phyloP scores from a whole-genome alignment of 2,888 invertebrate genomes.

The Himalopsyche kuldschensis region DNA sequence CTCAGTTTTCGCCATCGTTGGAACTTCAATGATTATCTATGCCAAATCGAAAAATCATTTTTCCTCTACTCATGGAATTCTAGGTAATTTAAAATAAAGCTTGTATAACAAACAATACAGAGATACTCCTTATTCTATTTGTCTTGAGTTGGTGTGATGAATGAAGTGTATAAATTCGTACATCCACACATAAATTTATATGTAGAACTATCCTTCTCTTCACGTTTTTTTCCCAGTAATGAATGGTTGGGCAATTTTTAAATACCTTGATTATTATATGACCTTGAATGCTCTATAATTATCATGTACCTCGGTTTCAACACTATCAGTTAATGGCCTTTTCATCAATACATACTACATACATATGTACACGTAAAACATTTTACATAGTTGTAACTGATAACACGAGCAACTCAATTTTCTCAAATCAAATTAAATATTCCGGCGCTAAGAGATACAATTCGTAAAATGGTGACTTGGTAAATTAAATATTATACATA shows the following conservation, averaged over 20 bases:
- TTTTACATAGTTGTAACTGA: background rate
- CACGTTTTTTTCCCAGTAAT: background rate
- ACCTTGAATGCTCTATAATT: background rate
- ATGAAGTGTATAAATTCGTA: no score
- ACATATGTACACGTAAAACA: background rate
- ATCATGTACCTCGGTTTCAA: background rate
- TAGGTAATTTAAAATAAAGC: constrained; percentile 47
- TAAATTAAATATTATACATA: no score
- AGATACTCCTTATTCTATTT: no score
- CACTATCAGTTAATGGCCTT: background rate
- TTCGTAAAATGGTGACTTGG: no score
- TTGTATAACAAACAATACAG: background rate
- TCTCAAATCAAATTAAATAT: no score
- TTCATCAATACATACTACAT: background rate
- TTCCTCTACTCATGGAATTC: constrained; percentile 53
- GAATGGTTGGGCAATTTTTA: background rate
- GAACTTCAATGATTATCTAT: constrained; percentile 54
- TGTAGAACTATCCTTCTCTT: no score
- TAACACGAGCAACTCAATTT: background rate
- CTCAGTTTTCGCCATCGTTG: constrained; percentile 54
- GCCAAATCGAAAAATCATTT: constrained; percentile 48
- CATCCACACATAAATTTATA: no score
- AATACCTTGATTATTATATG: background rate
- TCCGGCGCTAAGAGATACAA: no score
- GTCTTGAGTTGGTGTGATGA: no score